These are phyloP conservation scores for Pherbina coryleti DNA, from an alignment of 2,888 invertebrate genomes.

Conservation along the genomic window DNA sequence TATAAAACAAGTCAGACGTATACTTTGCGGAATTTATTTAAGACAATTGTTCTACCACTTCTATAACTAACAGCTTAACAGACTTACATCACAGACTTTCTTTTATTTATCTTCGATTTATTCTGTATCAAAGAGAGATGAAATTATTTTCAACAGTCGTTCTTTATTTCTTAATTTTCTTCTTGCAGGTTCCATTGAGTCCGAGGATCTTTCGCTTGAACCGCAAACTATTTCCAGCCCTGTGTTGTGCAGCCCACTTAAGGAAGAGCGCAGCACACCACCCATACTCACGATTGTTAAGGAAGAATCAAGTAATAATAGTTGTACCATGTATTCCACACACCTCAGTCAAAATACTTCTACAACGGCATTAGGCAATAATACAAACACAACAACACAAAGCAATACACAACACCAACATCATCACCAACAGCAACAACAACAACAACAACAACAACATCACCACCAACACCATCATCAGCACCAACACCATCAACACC, in stretches of 20 bases:
- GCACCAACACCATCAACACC: conserved; percentile 57
- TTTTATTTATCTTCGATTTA: no score
- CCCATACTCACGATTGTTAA: conserved; percentile 76
- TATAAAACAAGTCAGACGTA: no score
- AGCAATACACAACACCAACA: conserved; percentile 55
- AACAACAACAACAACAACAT: conserved; percentile 49
- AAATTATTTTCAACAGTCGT: not conserved
- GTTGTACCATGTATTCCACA: conserved; percentile 71
- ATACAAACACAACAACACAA: conserved; percentile 55
- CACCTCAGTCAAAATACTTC: conserved; percentile 56
- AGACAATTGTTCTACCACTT: no score
- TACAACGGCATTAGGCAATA: conserved; percentile 60
- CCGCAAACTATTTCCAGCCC: conserved; percentile 71
- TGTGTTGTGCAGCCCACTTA: conserved; percentile 73
- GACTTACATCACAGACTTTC: no score
- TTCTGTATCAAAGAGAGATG: no score
- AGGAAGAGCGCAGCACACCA: conserved; percentile 78
- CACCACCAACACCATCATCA: conserved; percentile 59
- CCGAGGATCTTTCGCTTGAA: conserved; percentile 82
- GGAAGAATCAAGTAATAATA: conserved; percentile 82
- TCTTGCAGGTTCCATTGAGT: conserved; percentile 82
- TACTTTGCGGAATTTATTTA: no score
- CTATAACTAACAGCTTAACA: no score
- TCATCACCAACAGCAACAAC: conserved; percentile 52
- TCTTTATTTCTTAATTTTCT: conserved; percentile 31